A percentile compares a stretch with the other conserved stretches of the same genome.
phyloP scores from a whole-genome alignment of 2,888 invertebrate genomes.

The Paralinhomoeus sp. region DNA sequence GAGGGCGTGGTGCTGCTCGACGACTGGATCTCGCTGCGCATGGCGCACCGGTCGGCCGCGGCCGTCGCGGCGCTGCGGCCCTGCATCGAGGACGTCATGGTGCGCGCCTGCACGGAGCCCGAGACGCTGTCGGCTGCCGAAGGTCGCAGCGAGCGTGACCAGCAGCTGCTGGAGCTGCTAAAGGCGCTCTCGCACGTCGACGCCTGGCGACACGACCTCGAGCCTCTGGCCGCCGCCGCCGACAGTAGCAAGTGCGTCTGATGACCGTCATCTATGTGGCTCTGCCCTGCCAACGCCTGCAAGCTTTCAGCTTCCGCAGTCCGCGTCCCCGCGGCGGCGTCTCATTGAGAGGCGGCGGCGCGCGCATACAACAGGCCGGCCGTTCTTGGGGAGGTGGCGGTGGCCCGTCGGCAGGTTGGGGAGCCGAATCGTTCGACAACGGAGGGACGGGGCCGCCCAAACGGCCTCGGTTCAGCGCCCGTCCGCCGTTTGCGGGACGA shows the following conservation, averaged over 20 bases:
- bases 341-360: not conserved
- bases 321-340: not conserved
- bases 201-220: slow-evolving; percentile 48
- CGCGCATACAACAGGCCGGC: not conserved
- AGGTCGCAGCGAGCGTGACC: too few species aligned
- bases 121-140: too few species aligned
- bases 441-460: too few species aligned
- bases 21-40: slow-evolving; percentile 75
- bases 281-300: too few species aligned
- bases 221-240: slow-evolving; percentile 26
- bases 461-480: too few species aligned
- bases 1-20: slow-evolving; percentile 54
- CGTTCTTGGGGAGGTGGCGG: too few species aligned
- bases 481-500: too few species aligned
- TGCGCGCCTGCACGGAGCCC: slow-evolving; percentile 42
- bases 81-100: slow-evolving; percentile 59
- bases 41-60: slow-evolving; percentile 54
- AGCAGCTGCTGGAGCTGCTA: slow-evolving; percentile 12
- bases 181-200: slow-evolving; percentile 45
- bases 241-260: too few species aligned
- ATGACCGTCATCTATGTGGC: too few species aligned
- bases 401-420: too few species aligned
- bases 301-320: not conserved
- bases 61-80: slow-evolving; percentile 62
- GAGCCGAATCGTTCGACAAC: too few species aligned